Percentiles rank a stretch among this genome's conserved stretches.
phyloP scores from a whole-genome alignment of 2,797 vertebrate species.

The Thamnophis elegans region DNA sequence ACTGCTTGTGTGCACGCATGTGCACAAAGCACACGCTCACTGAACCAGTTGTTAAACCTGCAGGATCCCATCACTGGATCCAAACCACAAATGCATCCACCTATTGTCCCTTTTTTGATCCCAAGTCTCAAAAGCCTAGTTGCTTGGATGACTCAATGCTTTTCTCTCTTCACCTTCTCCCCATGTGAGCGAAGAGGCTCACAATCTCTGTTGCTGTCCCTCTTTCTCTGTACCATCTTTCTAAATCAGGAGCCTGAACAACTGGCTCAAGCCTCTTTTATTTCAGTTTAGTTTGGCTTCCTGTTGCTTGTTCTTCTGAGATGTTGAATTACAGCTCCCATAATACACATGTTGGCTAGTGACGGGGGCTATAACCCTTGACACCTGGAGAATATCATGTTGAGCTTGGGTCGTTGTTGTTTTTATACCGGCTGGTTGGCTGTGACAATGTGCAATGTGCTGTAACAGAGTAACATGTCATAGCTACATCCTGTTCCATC shows the following conservation, averaged over 20 bases:
- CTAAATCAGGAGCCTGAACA: neutral
- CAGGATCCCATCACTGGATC: no score
- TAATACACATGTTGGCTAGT: neutral
- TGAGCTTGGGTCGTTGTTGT: neutral
- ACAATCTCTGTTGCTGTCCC: no score
- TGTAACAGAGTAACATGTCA: constrained; percentile 8
- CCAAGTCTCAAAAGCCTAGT: neutral
- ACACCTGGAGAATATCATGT: neutral
- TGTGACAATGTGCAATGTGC: neutral
- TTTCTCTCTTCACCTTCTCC: neutral
- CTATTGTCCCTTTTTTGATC: neutral
- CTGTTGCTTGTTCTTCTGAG: neutral
- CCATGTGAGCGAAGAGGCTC: neutral
- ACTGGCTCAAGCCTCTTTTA: no score
- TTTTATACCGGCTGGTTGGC: neutral
- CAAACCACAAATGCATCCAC: neutral
- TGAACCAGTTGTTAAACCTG: no score
- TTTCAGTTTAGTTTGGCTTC: neutral
- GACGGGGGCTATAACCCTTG: neutral
- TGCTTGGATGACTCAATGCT: neutral
- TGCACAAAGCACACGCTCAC: no score
- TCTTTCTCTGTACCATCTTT: neutral
- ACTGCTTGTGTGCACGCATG: fast-evolving
- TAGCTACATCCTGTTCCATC: neutral
- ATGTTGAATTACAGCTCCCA: neutral